Evolutionary conservation across 2,888 invertebrate species (phyloP).

Genomic region (Rhagophthalmus giganteus): DNA sequence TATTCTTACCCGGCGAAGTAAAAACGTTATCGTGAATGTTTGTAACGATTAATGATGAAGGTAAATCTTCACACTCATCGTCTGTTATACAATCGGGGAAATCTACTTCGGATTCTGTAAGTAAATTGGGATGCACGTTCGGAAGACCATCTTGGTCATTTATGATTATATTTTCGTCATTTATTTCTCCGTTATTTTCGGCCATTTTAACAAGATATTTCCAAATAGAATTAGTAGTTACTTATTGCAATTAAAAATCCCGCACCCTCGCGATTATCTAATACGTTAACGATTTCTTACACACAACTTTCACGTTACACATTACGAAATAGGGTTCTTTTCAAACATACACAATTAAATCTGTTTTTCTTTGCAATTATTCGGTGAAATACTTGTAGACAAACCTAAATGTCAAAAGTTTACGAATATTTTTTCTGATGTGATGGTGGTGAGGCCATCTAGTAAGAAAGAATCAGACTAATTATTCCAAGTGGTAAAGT

Average conservation of each 20-base stretch:
- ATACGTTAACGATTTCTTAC: too few species aligned
- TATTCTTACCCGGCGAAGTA: conserved; percentile 53
- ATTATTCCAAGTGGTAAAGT: too few species aligned
- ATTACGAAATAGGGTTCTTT: too few species aligned
- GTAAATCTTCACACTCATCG: conserved; percentile 79
- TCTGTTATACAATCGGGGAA: conserved; percentile 66
- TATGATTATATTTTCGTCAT: conserved; percentile 77
- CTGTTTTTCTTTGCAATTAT: not conserved
- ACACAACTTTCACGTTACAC: too few species aligned
- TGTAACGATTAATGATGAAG: conserved; percentile 87
- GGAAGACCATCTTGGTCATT: conserved; percentile 85
- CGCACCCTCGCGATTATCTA: too few species aligned
- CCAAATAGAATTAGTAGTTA: not conserved
- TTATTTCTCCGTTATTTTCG: conserved; percentile 46
- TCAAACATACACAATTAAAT: too few species aligned
- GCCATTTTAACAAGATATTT: conserved; percentile 36
- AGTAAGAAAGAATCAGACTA: too few species aligned
- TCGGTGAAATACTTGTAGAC: not conserved
- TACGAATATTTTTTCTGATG: too few species aligned
- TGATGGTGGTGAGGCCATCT: too few species aligned
- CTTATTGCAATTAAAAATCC: too few species aligned
- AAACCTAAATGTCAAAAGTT: not conserved
- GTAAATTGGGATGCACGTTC: conserved; percentile 79
- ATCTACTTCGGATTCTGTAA: conserved; percentile 69
- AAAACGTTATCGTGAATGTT: conserved; percentile 84